Evolutionary conservation across 2,113 vertebrate genomes (phyloP), one percentile per base, ranked within the genome.

Genomic region (Etia nguti): DNA sequence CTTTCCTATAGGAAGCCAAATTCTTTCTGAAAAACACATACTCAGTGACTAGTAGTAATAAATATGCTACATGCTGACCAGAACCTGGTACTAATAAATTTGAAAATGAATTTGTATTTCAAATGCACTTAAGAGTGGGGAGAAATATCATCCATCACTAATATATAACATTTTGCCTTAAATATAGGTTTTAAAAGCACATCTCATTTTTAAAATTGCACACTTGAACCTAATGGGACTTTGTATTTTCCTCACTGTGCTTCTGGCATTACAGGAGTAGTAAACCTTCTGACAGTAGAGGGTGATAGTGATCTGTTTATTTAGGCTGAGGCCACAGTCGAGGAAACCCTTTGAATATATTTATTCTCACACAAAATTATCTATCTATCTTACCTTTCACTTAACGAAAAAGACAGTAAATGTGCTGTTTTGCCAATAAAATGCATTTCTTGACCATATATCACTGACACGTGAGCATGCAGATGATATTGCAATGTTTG

Each of bases 221-320:
- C 34, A 38, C 31, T 29, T 62, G 54, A 56, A 57, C 8, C 31
- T 70, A 77, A 86, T 84, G 59, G 75, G 81, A 90, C 43, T 75
- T 84, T 80, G 24, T 80, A 48, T 80, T 91, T 84, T 65, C 15
- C 15, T 86, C 80, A 70, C 18, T 10, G 62, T 75, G 31, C 55
- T 81, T 79, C 55, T 52, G 73, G 12, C 55, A 36, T 18, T 29
- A 11, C n/a, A 59, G 59, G 1, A 62, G n/a, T 8, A 31, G 16
- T 48, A 52, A 62, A 81, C 10, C 3, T 87, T 87, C 38, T 22
- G 60, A 90, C 92, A 92, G 91, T 46, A 94, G 93, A 93, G 82
- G 92, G 89, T 82, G 91, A 90, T 60, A 86, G 43, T 36, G 90
- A 59, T 90, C 77, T 85, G 65, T 73, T 80, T 81, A 56, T 52